phyloP scores from a whole-genome alignment of 2,888 invertebrate species.

The Selenia dentaria region DNA sequence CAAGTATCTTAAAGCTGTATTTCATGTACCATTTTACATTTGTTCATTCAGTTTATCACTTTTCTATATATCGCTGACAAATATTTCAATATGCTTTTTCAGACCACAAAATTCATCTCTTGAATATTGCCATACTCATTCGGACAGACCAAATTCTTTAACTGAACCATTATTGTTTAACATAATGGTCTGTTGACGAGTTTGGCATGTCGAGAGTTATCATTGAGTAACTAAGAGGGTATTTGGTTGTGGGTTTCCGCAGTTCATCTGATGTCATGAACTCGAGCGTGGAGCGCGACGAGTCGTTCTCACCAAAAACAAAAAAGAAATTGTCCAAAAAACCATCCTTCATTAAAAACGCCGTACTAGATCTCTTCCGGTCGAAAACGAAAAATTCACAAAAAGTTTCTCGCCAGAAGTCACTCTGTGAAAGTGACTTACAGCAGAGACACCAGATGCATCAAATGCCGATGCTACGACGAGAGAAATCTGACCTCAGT shows the following conservation, averaged over 20 bases:
- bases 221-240: constrained; percentile 81
- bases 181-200: constrained; percentile 46
- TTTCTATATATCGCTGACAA: constrained; percentile 37
- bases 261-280: constrained; percentile 80
- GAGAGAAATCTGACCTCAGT: constrained; percentile 77
- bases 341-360: constrained; percentile 82
- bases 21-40: constrained; percentile 21
- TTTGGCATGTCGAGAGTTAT: constrained; percentile 55
- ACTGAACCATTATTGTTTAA: constrained; percentile 36
- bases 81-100: constrained; percentile 82
- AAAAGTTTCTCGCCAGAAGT: constrained; percentile 80
- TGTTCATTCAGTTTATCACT: constrained; percentile 17
- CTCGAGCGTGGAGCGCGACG: constrained; percentile 80
- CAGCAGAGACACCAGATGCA: constrained; percentile 69
- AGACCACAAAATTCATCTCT: constrained; percentile 68
- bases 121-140: constrained; percentile 60
- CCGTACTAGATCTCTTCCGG: constrained; percentile 80
- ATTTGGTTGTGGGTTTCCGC: constrained; percentile 83
- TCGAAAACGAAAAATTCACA: constrained; percentile 79
- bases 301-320: constrained; percentile 81
- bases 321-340: constrained; percentile 85
- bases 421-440: constrained; percentile 76
- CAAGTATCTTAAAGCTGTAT: constrained; percentile 22
- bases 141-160: constrained; percentile 65
- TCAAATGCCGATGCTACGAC: constrained; percentile 66